phyloP scores from a whole-genome alignment of 2,797 vertebrate genomes.

The Numenius phaeopus region DNA sequence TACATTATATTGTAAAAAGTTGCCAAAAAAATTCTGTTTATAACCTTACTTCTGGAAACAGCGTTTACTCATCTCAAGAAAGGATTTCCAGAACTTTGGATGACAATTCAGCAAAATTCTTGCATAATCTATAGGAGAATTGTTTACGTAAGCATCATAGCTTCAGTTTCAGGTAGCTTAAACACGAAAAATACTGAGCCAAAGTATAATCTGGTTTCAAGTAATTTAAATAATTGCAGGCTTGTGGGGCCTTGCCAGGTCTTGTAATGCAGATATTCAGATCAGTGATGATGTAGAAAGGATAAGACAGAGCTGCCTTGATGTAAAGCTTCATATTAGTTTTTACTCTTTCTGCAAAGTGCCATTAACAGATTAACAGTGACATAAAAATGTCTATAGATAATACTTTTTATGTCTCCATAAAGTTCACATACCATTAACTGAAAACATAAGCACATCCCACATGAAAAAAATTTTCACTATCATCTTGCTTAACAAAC shows the following conservation, averaged over 20 bases:
- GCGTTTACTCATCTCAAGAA: background rate
- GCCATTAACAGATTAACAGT: background rate
- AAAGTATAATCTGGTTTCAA: constrained; percentile 14
- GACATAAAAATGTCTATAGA: background rate
- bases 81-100: background rate
- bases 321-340: background rate
- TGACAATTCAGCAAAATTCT: background rate
- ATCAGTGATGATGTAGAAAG: constrained; percentile 3
- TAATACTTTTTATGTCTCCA: background rate
- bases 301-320: background rate
- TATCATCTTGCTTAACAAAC: background rate
- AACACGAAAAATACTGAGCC: constrained; percentile 20
- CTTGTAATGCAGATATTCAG: background rate
- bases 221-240: constrained; percentile 56
- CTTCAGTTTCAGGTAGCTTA: constrained; percentile 36
- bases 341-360: background rate
- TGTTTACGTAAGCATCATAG: background rate
- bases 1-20: background rate
- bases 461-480: background rate
- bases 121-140: background rate
- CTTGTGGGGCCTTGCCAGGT: constrained; percentile 52
- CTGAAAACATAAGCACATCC: background rate
- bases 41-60: background rate
- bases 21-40: background rate
- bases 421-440: background rate